Base-by-base conservation (phyloP, 2,888 invertebrate species). In the Fabriciana adippe region DNA sequence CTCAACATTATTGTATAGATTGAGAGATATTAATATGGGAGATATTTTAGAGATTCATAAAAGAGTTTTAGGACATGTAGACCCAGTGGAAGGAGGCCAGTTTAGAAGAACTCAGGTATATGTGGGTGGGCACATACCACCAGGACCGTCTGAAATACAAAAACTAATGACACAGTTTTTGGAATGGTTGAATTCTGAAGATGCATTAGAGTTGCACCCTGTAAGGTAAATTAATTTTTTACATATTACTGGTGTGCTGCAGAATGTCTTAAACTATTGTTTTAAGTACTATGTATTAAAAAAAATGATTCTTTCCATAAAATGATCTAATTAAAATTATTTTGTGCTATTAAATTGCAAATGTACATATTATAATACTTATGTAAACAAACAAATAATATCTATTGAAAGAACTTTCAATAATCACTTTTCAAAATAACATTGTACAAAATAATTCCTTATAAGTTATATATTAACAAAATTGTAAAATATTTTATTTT, bases 51-150 rank as follows among this genome's bases (percentile, higher is more conserved):
- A 98, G 79, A 97, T 99, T 76, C 99, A 99, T 84, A 95, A 95
- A 71, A 94, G 99, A 74, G 98, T 99, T 0, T 88, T 99, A 77
- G 99, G 99, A 0, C 98, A 97, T 88, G 99, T 98, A 0, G 99
- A 99, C 88, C 99, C 99, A 0, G 91, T 97, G 3, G 96, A 97
- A 83, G 97, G 98, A 1, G 99, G 99, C 0, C 94, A 95, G 66
- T 96, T 99, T 80, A 93, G 99, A 53, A 94, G 95, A 68, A 97
- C 97, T 4, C 98, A 98, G 72, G 99, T 99, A 8, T 99, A 97
- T 89, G 98, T 99, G 0, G 98, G 99, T 1, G 97, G 97, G n/a
- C 98, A 99, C 85, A 94, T 97, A 62, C 99, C 99, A 0, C 98
- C 99, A 0, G 95, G 96, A 0, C 97, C 99, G 0, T 95, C 95